Percentiles rank a stretch among this genome's conserved stretches.
Conservation (phyloP, 1,140 invertebrate genomes). For the Lordiphosa collinella region DNA sequence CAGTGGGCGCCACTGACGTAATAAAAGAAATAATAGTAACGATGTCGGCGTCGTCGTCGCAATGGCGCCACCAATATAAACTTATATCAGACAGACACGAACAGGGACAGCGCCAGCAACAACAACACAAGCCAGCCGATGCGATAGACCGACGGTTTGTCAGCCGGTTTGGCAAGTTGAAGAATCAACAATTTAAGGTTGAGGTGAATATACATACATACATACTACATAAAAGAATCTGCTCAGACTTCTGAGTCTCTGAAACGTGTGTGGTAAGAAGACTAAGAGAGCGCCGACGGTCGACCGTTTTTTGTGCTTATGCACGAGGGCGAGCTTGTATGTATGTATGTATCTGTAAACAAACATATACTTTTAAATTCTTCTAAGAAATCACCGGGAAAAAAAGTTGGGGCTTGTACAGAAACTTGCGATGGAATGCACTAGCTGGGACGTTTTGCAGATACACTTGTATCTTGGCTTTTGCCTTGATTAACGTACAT, state of each 20-base stretch:
- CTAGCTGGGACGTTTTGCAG: too few relatives aligned
- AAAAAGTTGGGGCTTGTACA: slow-evolving; percentile 10
- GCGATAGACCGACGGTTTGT: slow-evolving; percentile 65
- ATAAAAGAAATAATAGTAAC: slow-evolving; percentile 79
- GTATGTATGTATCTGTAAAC: neutral
- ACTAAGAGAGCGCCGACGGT: slow-evolving; percentile 22
- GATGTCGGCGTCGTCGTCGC: slow-evolving; percentile 67
- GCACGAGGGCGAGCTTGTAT: slow-evolving; percentile 19
- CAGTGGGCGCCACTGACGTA: slow-evolving; percentile 79
- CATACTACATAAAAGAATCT: slow-evolving; percentile 21
- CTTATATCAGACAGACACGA: slow-evolving; percentile 73
- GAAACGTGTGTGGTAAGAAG: slow-evolving; percentile 13
- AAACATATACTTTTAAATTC: neutral
- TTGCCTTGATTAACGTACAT: too few relatives aligned
- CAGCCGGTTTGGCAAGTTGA: slow-evolving; percentile 76
- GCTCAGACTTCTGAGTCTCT: slow-evolving; percentile 15
- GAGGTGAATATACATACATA: slow-evolving; percentile 47
- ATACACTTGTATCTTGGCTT: too few relatives aligned
- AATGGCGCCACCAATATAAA: slow-evolving; percentile 78
- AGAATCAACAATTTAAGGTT: slow-evolving; percentile 77
- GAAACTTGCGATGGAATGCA: too few relatives aligned
- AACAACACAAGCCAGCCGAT: too few relatives aligned
- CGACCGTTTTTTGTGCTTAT: slow-evolving; percentile 16
- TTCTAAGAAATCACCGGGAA: slow-evolving; percentile 2
- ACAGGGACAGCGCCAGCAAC: slow-evolving; percentile 41